Base-by-base conservation (phyloP, 1,140 invertebrate species). In the Drosophila bipectinata region DNA sequence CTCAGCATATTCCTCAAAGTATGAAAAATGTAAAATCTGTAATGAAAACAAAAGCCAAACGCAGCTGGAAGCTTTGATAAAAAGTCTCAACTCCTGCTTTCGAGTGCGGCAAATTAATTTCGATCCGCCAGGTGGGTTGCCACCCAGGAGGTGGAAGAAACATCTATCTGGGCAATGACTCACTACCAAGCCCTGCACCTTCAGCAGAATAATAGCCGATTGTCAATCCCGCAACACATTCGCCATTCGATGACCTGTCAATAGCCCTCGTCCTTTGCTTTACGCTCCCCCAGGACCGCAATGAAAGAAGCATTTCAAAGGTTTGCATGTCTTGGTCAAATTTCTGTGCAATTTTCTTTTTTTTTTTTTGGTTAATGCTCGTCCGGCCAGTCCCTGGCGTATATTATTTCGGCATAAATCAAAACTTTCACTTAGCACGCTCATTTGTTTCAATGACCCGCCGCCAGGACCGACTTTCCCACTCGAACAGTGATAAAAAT, bases 341-440 rank as follows among this genome's bases (percentile, higher is more conserved):
- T 82, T 82, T 82, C 49, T 47, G 54, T 41, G 48, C 66, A 59
- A 54, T 67, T 77, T 71, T n/a, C 0, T 2, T 26, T 37, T 24
- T 24, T 24, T 24, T 48, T 24, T 48, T 26, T 34, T 26, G 18
- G 34, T 63, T 68, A 69, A 71, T 69, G 66, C 62, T 39, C 30
- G 15, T 34, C 66, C 39, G 39, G 61, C 28, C 64, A 55, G 55
- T 88, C 83, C 83, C 83, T 60, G 58, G 76, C 83, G 83, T 88
- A 88, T 88, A 88, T 88, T 88, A 88, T 83, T 67, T 88, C 53
- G 57, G 79, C 83, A 88, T 88, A 88, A 88, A 88, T 88, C 83
- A 88, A 88, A 88, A 88, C 83, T 88, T 88, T 88, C 84, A 88
- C 83, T 88, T 88, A 88, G 79, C 83, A 88, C 79, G 84, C 77